Conservation (phyloP, 2,888 invertebrate genomes). For the Thyatira batis region DNA sequence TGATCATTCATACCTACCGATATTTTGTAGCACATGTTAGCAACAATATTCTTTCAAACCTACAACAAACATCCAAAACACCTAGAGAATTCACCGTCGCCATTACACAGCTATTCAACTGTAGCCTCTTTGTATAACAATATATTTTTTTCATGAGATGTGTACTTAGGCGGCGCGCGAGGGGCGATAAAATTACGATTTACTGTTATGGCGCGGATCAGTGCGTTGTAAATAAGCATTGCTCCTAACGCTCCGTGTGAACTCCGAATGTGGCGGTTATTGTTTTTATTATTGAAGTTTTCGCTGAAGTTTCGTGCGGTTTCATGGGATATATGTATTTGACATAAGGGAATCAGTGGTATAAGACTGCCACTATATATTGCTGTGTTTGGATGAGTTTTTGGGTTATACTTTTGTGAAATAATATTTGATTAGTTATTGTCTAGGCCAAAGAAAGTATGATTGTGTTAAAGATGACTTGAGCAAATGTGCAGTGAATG, state of each 20-base stretch:
- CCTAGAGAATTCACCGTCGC: not conserved
- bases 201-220: slow-evolving; percentile 43
- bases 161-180: slow-evolving; percentile 33
- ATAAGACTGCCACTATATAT: no score
- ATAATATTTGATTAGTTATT: no score
- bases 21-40: no score
- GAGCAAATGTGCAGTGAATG: no score
- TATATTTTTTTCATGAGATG: slow-evolving; percentile 54
- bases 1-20: no score
- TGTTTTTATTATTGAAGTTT: slow-evolving; percentile 2
- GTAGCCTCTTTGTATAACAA: slow-evolving; percentile 29
- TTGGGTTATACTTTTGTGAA: no score
- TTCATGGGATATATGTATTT: not conserved
- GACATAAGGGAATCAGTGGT: not conserved
- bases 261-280: slow-evolving; percentile 4
- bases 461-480: no score
- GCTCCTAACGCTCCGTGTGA: slow-evolving; percentile 1
- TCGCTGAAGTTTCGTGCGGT: not conserved
- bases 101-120: slow-evolving; percentile 8
- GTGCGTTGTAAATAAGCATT: slow-evolving; percentile 13
- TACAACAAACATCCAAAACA: not conserved
- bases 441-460: no score
- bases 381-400: no score
- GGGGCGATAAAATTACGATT: slow-evolving; percentile 49
- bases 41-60: not conserved